Evolutionary conservation across 2,797 vertebrate genomes (phyloP).

Genomic region (Okamejei kenojei): DNA sequence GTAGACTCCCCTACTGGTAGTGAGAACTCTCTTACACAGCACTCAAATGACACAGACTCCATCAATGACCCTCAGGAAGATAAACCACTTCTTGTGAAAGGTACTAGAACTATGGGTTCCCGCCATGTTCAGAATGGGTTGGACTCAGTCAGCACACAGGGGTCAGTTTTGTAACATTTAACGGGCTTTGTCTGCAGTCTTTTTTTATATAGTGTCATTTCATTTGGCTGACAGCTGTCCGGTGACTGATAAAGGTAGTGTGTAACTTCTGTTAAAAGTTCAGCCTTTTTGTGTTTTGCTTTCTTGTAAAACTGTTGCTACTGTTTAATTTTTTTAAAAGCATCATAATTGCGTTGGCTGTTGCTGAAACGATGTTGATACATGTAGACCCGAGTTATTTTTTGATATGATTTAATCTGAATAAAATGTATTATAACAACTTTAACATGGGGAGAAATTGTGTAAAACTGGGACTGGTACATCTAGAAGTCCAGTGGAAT

Average conservation of each 20-base stretch:
- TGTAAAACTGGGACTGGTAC: constrained; percentile 42
- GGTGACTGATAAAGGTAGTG: constrained; percentile 60
- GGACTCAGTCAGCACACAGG: constrained; percentile 79
- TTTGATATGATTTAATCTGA: constrained; percentile 75
- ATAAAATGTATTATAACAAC: constrained; percentile 41
- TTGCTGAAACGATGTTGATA: constrained; percentile 76
- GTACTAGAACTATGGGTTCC: constrained; percentile 90
- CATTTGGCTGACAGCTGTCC: constrained; percentile 80
- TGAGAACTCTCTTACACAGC: constrained; percentile 96
- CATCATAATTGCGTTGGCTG: constrained; percentile 72
- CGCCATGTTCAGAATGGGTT: constrained; percentile 94
- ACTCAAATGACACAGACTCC: constrained; percentile 98
- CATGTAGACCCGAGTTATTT: constrained; percentile 82
- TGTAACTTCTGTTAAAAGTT: constrained; percentile 66
- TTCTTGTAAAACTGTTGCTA: constrained; percentile 79
- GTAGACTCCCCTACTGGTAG: constrained; percentile 99
- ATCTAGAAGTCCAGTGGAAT: constrained; percentile 41
- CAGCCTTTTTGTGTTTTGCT: constrained; percentile 68
- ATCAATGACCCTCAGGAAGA: constrained; percentile 93
- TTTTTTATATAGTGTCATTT: constrained; percentile 75
- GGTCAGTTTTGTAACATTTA: constrained; percentile 74
- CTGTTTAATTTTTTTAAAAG: constrained; percentile 69
- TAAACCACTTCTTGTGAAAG: constrained; percentile 84
- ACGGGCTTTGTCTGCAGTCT: constrained; percentile 40
- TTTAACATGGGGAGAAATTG: constrained; percentile 28